These are phyloP conservation scores for Physella acuta DNA, from an alignment of 1,140 invertebrate genomes.

Conservation along the genomic window DNA sequence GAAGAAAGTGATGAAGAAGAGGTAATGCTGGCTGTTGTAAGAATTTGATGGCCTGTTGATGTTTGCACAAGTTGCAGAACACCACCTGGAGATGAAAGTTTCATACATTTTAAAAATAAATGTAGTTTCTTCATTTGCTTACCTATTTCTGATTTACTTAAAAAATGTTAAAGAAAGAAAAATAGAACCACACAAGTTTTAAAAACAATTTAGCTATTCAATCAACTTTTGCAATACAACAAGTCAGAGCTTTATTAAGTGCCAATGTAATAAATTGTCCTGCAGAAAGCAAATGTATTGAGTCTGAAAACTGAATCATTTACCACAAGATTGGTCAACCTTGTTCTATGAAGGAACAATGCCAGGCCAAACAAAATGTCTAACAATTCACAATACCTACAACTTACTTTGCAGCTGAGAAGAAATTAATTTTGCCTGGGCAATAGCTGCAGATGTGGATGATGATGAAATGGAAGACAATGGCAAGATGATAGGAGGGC, in stretches of 20 bases:
- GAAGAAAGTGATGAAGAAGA: conserved; percentile 16
- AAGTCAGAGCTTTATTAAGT: too few species aligned
- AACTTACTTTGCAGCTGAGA: conserved; percentile 31
- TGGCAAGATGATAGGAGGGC: conserved; percentile 18
- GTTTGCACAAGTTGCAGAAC: conserved; percentile 70
- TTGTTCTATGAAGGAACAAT: too few species aligned
- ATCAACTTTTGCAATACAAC: too few species aligned
- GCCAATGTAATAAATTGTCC: too few species aligned
- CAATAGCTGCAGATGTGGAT: conserved; percentile 20
- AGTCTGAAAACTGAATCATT: too few species aligned
- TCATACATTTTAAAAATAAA: conserved; percentile 3
- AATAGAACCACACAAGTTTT: too few species aligned
- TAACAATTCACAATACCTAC: background rate
- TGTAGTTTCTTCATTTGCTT: too few species aligned
- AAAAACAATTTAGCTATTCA: too few species aligned
- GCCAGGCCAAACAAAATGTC: background rate
- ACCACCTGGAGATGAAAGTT: conserved; percentile 43
- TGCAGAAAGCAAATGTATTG: too few species aligned
- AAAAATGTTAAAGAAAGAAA: too few species aligned
- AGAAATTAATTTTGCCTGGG: conserved; percentile 23
- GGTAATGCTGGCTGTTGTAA: conserved; percentile 42
- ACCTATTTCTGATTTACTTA: too few species aligned
- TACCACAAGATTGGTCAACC: too few species aligned
- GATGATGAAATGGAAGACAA: conserved; percentile 21
- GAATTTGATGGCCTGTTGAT: conserved; percentile 68